Base-by-base conservation (phyloP, 2,888 invertebrate genomes). In the Dryobotodes eremita region DNA sequence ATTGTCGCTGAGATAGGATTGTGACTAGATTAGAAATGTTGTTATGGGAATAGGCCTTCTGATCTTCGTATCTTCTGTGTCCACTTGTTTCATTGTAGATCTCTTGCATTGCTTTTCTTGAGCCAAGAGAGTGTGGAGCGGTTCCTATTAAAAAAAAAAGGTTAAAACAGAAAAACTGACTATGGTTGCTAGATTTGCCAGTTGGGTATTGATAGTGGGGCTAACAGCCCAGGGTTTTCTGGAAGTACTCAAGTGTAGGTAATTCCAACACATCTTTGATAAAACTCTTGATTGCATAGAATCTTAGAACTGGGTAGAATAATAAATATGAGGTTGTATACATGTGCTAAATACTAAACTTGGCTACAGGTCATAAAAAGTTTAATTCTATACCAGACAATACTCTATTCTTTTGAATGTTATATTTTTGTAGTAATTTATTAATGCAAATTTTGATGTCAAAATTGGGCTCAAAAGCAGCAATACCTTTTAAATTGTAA, bases 301-400 rank as follows among this genome's bases (percentile, higher is more conserved):
- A 17, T n/a, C 17, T n/a, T 26, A 46, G 4, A 20, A 48, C 15
- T 26, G 17, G 6, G 20, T 74, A 36, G 1, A 74, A 42, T 26
- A 42, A 74, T 20, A 59, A 36, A 50, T 17, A 26, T 10, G 17
- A 64, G 53, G 31, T 46, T 57, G 20, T 55, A 75, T 48, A 55
- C 0, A 8, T n/a, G 23, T 46, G 20, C 8, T 31, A 55, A 76
- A 64, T 62, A 42, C 23, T 42, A 55, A 48, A 42, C 36, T 53
- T 77, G 59, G 59, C 68, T 31, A 3, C 1, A 13, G n/a, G 66
- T 59, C 42, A 77, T 23, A 17, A 55, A 53, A 76, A 48, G 50
- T 50, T 53, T 10, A n/a, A n/a, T n/a, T n/a, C n/a, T n/a, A n/a
- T n/a, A n/a, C n/a, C n/a, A n/a, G n/a, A n/a, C n/a, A n/a, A n/a